Percentiles rank a stretch among this genome's conserved stretches.
Evolutionary conservation across 2,888 invertebrate genomes (phyloP).

Genomic region (Bimastos eiseni): DNA sequence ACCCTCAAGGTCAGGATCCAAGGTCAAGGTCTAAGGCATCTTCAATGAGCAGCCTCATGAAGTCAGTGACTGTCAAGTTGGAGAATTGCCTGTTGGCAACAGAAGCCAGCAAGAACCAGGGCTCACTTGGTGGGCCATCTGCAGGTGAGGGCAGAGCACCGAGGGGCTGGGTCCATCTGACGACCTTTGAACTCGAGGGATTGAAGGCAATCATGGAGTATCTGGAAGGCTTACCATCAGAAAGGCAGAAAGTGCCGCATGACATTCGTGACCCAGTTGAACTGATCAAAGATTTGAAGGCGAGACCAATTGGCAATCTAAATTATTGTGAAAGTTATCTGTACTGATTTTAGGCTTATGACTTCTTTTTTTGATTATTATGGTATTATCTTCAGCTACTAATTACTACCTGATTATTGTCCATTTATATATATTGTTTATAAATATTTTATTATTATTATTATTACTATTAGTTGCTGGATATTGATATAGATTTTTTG

Average conservation of each 20-base stretch:
- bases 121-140: neutral
- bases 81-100: slow-evolving; percentile 28
- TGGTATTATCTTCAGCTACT: no score
- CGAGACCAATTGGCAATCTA: slow-evolving; percentile 39
- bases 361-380: neutral
- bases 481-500: no score
- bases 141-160: neutral
- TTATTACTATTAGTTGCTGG: no score
- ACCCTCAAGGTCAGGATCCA: neutral
- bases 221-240: slow-evolving; percentile 75
- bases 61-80: slow-evolving; percentile 30
- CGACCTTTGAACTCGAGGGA: slow-evolving; percentile 55
- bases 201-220: slow-evolving; percentile 76
- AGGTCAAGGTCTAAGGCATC: slow-evolving; percentile 17
- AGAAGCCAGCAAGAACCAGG: slow-evolving; percentile 20
- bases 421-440: no score
- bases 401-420: no score
- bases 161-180: slow-evolving; percentile 45
- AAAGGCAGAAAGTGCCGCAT: slow-evolving; percentile 88
- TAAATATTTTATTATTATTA: no score
- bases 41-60: slow-evolving; percentile 21
- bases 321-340: neutral
- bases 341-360: neutral
- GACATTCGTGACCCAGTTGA: slow-evolving; percentile 85
- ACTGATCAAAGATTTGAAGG: slow-evolving; percentile 79